Evolutionary conservation across 2,888 invertebrate species (phyloP).

Genomic region (Pharmacophagus antenor): DNA sequence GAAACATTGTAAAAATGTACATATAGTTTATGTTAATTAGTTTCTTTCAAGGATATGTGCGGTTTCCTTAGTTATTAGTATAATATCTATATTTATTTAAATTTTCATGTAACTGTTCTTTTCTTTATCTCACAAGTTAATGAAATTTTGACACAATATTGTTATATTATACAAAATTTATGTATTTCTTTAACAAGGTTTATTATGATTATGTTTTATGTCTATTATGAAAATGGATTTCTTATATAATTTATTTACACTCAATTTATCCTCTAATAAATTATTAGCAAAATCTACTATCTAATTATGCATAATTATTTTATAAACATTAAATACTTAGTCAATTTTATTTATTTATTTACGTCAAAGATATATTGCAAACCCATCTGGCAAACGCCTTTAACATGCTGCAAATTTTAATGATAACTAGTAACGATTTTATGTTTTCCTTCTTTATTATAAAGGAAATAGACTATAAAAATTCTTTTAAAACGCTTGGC

Average conservation of each 20-base stretch:
- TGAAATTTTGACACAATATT: constrained; percentile 1
- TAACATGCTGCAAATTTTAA: too few species aligned
- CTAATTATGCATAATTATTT: too few species aligned
- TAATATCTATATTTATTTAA: neutral
- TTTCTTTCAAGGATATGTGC: constrained; percentile 16
- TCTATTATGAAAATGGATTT: constrained; percentile 26
- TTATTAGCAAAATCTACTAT: constrained; percentile 5
- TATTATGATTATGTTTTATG: constrained; percentile 23
- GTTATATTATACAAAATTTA: constrained; percentile 26
- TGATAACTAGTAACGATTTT: too few species aligned
- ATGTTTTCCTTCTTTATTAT: too few species aligned
- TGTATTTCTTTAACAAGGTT: constrained; percentile 19
- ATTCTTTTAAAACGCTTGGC: too few species aligned
- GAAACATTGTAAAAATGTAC: constrained; percentile 15
- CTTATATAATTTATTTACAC: constrained; percentile 24
- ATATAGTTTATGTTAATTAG: constrained; percentile 9
- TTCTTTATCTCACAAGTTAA: neutral
- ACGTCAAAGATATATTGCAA: too few species aligned
- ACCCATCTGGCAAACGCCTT: too few species aligned
- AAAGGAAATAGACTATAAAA: too few species aligned
- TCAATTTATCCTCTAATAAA: constrained; percentile 23
- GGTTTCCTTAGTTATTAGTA: constrained; percentile 7
- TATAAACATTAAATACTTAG: too few species aligned
- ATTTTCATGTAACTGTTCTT: neutral
- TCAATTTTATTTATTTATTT: too few species aligned